Base-by-base conservation (phyloP, 2,888 invertebrate genomes). In the Autographa pulchrina region DNA sequence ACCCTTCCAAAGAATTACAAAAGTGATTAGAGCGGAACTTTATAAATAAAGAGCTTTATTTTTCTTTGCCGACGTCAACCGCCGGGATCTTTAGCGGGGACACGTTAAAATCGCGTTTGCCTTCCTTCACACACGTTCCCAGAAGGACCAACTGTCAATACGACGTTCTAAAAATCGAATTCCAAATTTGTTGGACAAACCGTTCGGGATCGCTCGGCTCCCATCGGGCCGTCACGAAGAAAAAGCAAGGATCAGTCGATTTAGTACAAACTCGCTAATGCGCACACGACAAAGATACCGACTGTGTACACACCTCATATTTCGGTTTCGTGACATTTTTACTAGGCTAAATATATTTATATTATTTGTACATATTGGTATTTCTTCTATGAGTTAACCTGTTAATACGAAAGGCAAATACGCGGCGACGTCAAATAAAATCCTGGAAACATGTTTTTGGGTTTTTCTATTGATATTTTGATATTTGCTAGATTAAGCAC, bases 81-180 rank as follows among this genome's bases (percentile, higher is more conserved):
- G 77, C 74, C 83, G 75, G 83, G 73, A 85, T 80, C 86, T 90
- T 93, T 92, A 92, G 90, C 92, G 86, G 85, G 83, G 85, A 82
- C 81, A 87, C 86, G 93, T 88, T 91, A 92, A 93, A 91, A 93
- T 87, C 81, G 86, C 87, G 77, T 84, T 81, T 78, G 84, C 85
- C 76, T 79, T 84, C 77, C 78, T 84, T 78, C 82, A 84, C 86
- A 81, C 78, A 76, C 80, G 70, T 94, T 94, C 94, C 80, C 81
- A 91, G 94, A 94, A 94, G 93, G 93, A 88, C 86, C 78, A 83
- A 88, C 83, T 85, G 92, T 93, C 91, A 92, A 94, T 88, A 93
- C 74, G 68, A 73, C 63, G 76, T 88, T 86, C 88, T 83, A 87
- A 90, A 88, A 86, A 88, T 89, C 86, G 83, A 86, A 86, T 83